Base-by-base conservation (phyloP, 1,140 invertebrate species). In the Macrosteles quadrilineatus region DNA sequence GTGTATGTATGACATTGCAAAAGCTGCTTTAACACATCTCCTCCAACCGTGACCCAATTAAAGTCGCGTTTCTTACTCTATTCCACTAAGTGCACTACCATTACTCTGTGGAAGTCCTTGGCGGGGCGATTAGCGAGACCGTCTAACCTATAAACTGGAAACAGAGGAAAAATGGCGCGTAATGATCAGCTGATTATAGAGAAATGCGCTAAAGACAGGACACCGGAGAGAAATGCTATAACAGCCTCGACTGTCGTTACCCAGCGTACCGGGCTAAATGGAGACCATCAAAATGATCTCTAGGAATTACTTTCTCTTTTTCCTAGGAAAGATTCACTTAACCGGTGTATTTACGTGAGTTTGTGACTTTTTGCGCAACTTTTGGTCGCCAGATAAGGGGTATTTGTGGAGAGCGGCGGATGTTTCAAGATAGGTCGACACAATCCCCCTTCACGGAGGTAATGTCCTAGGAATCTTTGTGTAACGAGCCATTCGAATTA, bases 191-290 rank as follows among this genome's bases (percentile, higher is more conserved):
- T 30, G 55, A 30, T 59, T 59, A 59, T 25, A 59, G 55, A 59
- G 55, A 59, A 59, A 59, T 29, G 21, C 55, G 55, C 55, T 59
- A 59, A 59, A 59, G 55, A 29, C 47, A 50, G 47, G 55, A 29
- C 47, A 19, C 17, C 6, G 47, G 21, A 23, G 36, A 43, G 21
- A 50, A 50, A 50, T 50, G 47, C 47, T 50, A 6, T 50, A 50
- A 50, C 47, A 50, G n/a, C 47, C 47, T 3, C 47, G 6, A 50
- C 21, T 6, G 21, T 6, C n/a, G 47, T n/a, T 19, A 50, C n/a
- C 47, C n/a, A 50, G 47, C 47, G 47, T 19, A 19, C 17, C 17
- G 47, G 47, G 17, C 47, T n/a, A n/a, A 50, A 50, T 19, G 17
- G 17, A 50, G 17, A 50, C 17, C 47, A 23, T 23, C 47, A 23